Base-by-base conservation (phyloP, 2,797 vertebrate species). In the Galago senegalensis region DNA sequence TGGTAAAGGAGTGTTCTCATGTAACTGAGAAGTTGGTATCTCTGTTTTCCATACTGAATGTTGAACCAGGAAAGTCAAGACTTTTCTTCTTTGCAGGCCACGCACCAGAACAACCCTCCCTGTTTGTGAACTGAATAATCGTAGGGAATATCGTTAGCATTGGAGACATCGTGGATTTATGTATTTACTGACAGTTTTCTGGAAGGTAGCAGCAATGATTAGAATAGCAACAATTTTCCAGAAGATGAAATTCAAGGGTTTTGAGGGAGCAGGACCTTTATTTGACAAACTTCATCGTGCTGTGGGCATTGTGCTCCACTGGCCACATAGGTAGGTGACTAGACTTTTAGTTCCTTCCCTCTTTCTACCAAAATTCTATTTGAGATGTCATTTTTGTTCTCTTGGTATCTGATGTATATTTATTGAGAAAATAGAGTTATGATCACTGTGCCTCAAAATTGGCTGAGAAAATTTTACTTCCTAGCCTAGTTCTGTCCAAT, bases 371-470 rank as follows among this genome's bases (percentile, higher is more conserved):
- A 21, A 56, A 60, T 93, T 79, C 34, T 91, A n/a, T 65, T 70
- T 60, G 67, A 75, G 27, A 89, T 91, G 10, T n/a, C 58, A 49
- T 87, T 95, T 92, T 96, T 96, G 43, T 95, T 96, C 29, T 81
- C 63, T 93, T 93, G 49, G 23, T 25, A 84, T 94, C 61, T 93
- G n/a, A 81, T 49, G n/a, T 84, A 29, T 65, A 72, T 80, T 84
- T 91, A 82, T 58, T 91, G 49, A 9, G 21, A 60, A 96, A 93
- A 80, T 63, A 89, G 2, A 72, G 27, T 67, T 94, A 46, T 37
- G 61, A 90, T n/a, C 37, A 29, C n/a, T 69, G 23, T 72, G 79
- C 34, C 49, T 87, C 72, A 86, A 60, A 91, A 60, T 75, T 63
- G 67, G 17, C 60, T 31, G 18, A 89, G 53, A 87, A 90, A 80